Conservation (phyloP, 2,888 invertebrate genomes). For the Macrophya alboannulata region DNA sequence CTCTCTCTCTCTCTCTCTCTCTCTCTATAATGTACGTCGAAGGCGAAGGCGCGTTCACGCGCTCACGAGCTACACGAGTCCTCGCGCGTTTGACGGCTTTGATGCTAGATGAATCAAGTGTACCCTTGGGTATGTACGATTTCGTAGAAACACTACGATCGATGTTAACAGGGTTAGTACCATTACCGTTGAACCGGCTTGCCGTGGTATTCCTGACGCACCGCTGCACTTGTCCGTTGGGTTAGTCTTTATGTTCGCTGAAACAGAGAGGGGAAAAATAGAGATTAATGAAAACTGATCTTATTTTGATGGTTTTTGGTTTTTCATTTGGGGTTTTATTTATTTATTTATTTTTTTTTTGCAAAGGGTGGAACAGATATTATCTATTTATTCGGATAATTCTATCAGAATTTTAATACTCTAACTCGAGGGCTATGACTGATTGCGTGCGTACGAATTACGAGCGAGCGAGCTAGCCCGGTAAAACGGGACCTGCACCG, state of each 20-base stretch:
- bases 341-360: too few relatives aligned
- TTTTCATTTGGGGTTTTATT: too few relatives aligned
- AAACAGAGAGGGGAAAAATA: too few relatives aligned
- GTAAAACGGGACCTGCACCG: not conserved
- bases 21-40: conserved; percentile 53
- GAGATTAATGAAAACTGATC: too few relatives aligned
- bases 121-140: conserved; percentile 59
- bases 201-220: conserved; percentile 55
- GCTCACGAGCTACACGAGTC: conserved; percentile 72
- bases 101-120: conserved; percentile 58
- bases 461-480: not conserved
- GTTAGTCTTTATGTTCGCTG: conserved; percentile 76
- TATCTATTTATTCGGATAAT: too few relatives aligned
- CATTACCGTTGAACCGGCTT: conserved; percentile 17
- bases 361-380: too few relatives aligned
- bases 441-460: not conserved
- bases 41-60: conserved; percentile 62
- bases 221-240: conserved; percentile 76
- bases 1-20: not conserved
- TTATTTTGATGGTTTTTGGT: too few relatives aligned
- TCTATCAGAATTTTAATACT: conserved; percentile 19
- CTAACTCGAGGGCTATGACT: not conserved
- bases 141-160: conserved; percentile 63
- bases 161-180: conserved; percentile 67
- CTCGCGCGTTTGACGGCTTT: conserved; percentile 66